A percentile compares a stretch with the other conserved stretches of the same genome.
Evolutionary conservation across 2,888 invertebrate genomes (phyloP).

Genomic region (Strigamia maritima): DNA sequence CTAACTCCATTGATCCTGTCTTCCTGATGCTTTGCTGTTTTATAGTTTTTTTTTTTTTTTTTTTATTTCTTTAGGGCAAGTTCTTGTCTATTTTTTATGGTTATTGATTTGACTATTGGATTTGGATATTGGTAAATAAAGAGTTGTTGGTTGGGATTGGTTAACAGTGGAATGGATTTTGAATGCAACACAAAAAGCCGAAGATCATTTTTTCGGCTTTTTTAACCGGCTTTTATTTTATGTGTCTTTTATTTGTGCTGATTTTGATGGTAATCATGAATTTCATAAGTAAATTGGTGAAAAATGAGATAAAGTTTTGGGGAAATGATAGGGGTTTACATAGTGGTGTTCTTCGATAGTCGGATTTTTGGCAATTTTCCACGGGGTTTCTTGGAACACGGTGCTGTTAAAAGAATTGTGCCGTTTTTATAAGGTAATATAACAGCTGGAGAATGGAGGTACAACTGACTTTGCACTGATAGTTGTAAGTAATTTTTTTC

Average conservation of each 20-base stretch:
- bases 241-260: too few relatives aligned
- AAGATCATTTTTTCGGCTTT: not conserved
- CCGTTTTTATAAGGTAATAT: not conserved
- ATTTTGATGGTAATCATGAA: too few relatives aligned
- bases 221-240: too few relatives aligned
- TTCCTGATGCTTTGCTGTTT: constrained; percentile 23
- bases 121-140: not conserved
- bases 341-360: not conserved
- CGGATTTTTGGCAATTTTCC: not conserved
- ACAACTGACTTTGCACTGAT: not conserved
- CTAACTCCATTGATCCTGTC: constrained; percentile 22
- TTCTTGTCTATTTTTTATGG: not conserved
- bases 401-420: not conserved
- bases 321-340: not conserved
- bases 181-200: not conserved
- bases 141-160: not conserved
- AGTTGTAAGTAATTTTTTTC: not conserved
- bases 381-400: not conserved
- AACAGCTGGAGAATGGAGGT: not conserved
- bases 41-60: constrained; percentile 2
- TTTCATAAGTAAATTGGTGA: not conserved
- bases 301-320: not conserved
- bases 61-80: not conserved
- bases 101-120: not conserved
- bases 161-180: not conserved